phyloP scores from a whole-genome alignment of 2,113 vertebrate genomes.

The Cnemophilus loriae region DNA sequence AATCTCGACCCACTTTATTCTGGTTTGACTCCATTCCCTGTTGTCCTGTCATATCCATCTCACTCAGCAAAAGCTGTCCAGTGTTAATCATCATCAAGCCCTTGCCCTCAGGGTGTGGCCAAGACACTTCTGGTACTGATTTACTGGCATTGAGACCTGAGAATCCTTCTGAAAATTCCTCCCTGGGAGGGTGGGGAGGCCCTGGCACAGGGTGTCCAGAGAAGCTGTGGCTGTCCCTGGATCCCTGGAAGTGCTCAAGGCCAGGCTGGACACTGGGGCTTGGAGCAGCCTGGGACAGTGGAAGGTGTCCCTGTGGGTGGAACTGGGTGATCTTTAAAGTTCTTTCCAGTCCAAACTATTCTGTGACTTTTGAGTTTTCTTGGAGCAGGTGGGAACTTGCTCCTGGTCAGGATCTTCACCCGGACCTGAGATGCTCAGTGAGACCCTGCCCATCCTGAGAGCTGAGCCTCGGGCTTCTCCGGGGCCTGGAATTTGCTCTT shows the following conservation, averaged over 20 bases:
- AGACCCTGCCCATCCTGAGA: background rate
- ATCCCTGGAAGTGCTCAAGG: background rate
- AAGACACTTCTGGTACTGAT: background rate
- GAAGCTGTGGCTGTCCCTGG: background rate
- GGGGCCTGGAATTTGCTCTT: background rate
- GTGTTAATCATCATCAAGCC: too few relatives aligned
- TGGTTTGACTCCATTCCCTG: background rate
- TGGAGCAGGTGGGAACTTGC: background rate
- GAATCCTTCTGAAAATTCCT: background rate
- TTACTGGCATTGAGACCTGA: background rate
- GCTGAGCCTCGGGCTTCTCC: background rate
- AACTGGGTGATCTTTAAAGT: accelerated
- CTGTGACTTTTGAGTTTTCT: background rate
- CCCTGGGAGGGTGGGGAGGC: accelerated
- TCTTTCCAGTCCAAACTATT: background rate
- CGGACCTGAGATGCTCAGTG: background rate
- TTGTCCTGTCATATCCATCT: background rate
- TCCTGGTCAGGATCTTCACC: background rate
- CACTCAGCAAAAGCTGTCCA: background rate
- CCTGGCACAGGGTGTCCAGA: background rate
- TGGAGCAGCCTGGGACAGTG: background rate
- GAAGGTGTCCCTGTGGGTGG: background rate
- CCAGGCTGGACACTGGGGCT: background rate
- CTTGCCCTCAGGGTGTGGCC: background rate
- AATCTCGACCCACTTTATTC: background rate